phyloP scores from a whole-genome alignment of 2,888 invertebrate species.

The Patella caerulea region DNA sequence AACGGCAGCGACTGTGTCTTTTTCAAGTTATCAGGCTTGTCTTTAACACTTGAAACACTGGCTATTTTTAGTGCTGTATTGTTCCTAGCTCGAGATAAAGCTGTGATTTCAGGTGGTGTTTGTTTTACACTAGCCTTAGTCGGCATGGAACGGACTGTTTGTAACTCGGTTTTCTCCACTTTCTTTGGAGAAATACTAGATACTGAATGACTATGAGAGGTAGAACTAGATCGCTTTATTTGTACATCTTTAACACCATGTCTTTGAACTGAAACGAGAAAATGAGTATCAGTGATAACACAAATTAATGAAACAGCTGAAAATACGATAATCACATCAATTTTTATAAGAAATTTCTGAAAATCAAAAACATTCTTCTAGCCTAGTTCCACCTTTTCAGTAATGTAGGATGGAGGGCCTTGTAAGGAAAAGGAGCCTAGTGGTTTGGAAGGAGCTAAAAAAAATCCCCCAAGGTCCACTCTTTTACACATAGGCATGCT shows the following conservation, averaged over 20 bases:
- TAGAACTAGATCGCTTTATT: constrained; percentile 1
- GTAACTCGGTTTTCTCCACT: not conserved
- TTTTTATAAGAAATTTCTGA: no score
- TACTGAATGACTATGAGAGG: constrained; percentile 7
- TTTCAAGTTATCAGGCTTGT: constrained; percentile 39
- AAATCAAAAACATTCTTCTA: no score
- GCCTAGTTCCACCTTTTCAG: no score
- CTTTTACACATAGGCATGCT: no score
- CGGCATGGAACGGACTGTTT: constrained; percentile 26
- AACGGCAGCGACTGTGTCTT: constrained; percentile 64
- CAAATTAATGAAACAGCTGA: no score
- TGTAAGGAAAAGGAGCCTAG: no score
- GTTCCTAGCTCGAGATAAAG: not conserved
- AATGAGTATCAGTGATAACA: not conserved
- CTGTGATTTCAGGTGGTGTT: constrained; percentile 42
- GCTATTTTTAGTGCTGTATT: constrained; percentile 3
- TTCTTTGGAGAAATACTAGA: not conserved
- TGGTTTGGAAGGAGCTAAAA: no score
- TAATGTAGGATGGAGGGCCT: no score
- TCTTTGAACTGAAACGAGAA: not conserved
- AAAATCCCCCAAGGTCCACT: no score
- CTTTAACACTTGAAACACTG: constrained; percentile 17
- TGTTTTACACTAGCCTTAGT: constrained; percentile 61
- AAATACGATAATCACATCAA: no score
- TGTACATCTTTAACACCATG: constrained; percentile 21